A percentile compares a stretch with the other conserved stretches of the same genome.
Conservation (phyloP, 2,113 vertebrate species). For the Peucedramus taeniatus region DNA sequence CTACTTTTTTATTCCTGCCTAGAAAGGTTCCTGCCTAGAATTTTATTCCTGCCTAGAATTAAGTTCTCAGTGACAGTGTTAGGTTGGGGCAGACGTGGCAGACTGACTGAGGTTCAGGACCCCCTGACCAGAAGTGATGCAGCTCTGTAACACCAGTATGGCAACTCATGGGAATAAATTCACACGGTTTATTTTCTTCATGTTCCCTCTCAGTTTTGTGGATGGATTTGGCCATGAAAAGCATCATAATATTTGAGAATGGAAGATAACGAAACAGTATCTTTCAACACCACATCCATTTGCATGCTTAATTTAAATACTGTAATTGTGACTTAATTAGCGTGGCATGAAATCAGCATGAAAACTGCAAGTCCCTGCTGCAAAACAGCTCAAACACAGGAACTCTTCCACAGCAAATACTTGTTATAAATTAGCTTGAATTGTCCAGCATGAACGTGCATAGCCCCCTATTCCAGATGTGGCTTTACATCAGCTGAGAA, state of each 20-base stretch:
- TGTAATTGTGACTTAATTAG: constrained; percentile 41
- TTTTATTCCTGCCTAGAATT: not conserved
- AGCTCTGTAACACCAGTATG: not conserved
- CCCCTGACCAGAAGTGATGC: not conserved
- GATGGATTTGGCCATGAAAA: not conserved
- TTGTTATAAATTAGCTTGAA: not conserved
- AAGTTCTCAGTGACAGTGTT: not conserved
- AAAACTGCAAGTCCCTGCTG: constrained; percentile 49
- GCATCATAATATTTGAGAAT: not conserved
- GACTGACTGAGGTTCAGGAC: not conserved
- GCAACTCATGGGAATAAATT: not conserved
- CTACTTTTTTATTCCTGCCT: not conserved
- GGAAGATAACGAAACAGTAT: constrained; percentile 40
- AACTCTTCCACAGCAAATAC: not conserved
- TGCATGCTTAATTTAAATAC: constrained; percentile 57
- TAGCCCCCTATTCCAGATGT: not conserved
- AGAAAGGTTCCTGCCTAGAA: not conserved
- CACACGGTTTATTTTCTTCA: not conserved
- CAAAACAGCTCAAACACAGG: not conserved
- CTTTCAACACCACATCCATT: constrained; percentile 57
- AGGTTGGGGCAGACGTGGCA: not conserved
- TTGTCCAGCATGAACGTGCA: not conserved
- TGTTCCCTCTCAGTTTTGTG: not conserved
- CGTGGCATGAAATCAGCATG: constrained; percentile 11
- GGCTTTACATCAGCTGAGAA: not conserved